Evolutionary conservation across 2,113 vertebrate species (phyloP).

Genomic region (Limanda limanda): DNA sequence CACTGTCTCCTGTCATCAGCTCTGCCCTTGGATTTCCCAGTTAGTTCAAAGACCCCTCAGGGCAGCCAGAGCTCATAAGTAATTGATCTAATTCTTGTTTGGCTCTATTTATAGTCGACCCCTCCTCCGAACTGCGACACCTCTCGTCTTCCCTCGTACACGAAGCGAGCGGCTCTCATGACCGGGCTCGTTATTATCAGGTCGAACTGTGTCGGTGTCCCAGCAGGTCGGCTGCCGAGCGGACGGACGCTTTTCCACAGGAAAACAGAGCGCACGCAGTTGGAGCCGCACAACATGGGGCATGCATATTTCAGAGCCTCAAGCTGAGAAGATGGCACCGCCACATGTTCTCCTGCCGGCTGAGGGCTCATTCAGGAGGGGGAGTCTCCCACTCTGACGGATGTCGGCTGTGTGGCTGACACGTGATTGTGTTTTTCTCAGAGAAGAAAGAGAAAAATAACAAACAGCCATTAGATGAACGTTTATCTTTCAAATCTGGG

Average conservation of each 20-base stretch:
- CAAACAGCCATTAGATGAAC: too few relatives aligned
- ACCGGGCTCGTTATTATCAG: slow-evolving; percentile 16
- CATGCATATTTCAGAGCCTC: slow-evolving; percentile 73
- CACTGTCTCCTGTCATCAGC: slow-evolving; percentile 29
- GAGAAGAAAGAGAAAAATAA: background rate
- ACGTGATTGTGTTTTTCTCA: slow-evolving; percentile 24
- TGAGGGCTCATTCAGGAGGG: slow-evolving; percentile 15
- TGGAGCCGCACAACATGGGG: slow-evolving; percentile 32
- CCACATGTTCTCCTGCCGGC: slow-evolving; percentile 24
- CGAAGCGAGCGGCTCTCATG: background rate
- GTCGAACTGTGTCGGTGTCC: slow-evolving; percentile 26
- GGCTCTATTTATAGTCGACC: slow-evolving; percentile 66
- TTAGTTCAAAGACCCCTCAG: slow-evolving; percentile 46
- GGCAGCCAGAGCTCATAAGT: slow-evolving; percentile 64
- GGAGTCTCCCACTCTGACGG: background rate
- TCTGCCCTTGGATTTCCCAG: slow-evolving; percentile 23
- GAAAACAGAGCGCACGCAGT: slow-evolving; percentile 1
- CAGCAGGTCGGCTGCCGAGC: slow-evolving; percentile 4
- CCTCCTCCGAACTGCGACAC: slow-evolving; percentile 2
- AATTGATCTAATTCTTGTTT: slow-evolving; percentile 59
- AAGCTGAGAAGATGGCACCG: slow-evolving; percentile 46
- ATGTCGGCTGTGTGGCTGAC: slow-evolving; percentile 5
- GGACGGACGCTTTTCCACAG: slow-evolving; percentile 4
- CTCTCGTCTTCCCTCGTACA: background rate
- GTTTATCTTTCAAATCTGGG: too few relatives aligned